Evolutionary conservation across 2,888 invertebrate genomes (phyloP), one percentile per base, ranked within the genome.

Genomic region (Rhagonycha fulva): DNA sequence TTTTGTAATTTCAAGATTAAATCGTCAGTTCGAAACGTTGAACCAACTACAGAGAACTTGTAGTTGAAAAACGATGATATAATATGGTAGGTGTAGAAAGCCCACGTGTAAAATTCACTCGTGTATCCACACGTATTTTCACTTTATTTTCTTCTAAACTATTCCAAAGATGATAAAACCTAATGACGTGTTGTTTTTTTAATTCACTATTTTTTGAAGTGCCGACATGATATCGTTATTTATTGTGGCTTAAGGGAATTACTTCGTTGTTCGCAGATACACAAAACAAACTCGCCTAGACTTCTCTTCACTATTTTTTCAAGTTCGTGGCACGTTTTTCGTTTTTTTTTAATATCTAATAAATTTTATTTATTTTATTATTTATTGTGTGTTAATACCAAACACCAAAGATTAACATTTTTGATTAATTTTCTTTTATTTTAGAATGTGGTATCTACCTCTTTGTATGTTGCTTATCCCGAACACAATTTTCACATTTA

Each of bases 81-180:
- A 75, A 75, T 68, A 62, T 75, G 60, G 75, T 71, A 72, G 71
- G 75, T 72, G 75, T 75, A 71, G 61, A 68, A 72, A 75, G 68
- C 75, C 75, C 69, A 75, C 75, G 68, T 75, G 70, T 30, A 30
- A 60, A 75, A 63, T 63, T 19, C 23, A n/a, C 63, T 66, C 63
- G 24, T n/a, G 19, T 66, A 14, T 62, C 62, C 23, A 62, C 62
- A 62, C 23, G 47, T 66, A 66, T 66, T 24, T 66, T 23, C 63
- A 66, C 63, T 14, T 66, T 24, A 66, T 66, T 66, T 66, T 24
- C 63, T 66, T 66, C 26, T 66, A 63, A 63, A 63, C 23, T 24
- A 63, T 63, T 24, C 63, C 12, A 66, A 66, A 66, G 24, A 24
- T 24, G 63, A 66, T 66, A 66, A 66, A 66, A 23, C 26, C 26